phyloP scores from a whole-genome alignment of 1,140 invertebrate genomes.

The Nixonia krombeini region DNA sequence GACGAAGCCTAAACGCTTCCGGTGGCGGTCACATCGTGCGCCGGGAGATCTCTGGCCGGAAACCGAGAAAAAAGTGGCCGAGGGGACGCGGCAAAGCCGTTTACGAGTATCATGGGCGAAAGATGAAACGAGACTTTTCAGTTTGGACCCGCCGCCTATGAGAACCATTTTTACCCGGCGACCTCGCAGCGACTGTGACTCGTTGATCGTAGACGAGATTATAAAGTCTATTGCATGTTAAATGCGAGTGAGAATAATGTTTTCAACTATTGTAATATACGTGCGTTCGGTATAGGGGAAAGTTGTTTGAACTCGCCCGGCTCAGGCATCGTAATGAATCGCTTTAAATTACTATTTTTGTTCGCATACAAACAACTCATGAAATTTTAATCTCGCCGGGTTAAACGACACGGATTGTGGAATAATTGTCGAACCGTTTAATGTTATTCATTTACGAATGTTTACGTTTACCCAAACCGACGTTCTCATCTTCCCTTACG shows the following conservation, averaged over 20 bases:
- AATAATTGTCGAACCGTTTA: too few species aligned
- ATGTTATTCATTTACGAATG: too few species aligned
- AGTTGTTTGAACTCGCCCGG: slow-evolving; percentile 12
- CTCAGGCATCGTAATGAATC: slow-evolving; percentile 26
- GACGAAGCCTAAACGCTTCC: slow-evolving; percentile 67
- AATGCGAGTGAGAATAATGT: slow-evolving; percentile 16
- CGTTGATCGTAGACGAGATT: slow-evolving; percentile 35
- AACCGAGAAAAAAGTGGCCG: slow-evolving; percentile 30
- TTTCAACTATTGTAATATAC: slow-evolving; percentile 29
- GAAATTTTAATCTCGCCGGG: too few species aligned
- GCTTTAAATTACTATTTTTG: slow-evolving; percentile 37
- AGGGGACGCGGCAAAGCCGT: not conserved
- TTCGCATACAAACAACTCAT: too few species aligned
- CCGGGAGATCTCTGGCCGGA: slow-evolving; percentile 52
- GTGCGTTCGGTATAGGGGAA: slow-evolving; percentile 22
- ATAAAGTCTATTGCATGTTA: slow-evolving; percentile 23
- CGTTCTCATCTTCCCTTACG: too few species aligned
- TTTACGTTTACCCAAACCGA: too few species aligned
- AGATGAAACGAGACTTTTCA: slow-evolving; percentile 11
- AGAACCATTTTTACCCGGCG: slow-evolving; percentile 4
- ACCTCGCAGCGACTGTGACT: slow-evolving; percentile 11
- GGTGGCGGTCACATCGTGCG: slow-evolving; percentile 22
- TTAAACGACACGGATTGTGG: too few species aligned
- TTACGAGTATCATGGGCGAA: not conserved
- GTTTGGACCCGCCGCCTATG: slow-evolving; percentile 7